These are phyloP conservation scores for Batillaria attramentaria DNA, from an alignment of 1,140 invertebrate species.

Conservation along the genomic window DNA sequence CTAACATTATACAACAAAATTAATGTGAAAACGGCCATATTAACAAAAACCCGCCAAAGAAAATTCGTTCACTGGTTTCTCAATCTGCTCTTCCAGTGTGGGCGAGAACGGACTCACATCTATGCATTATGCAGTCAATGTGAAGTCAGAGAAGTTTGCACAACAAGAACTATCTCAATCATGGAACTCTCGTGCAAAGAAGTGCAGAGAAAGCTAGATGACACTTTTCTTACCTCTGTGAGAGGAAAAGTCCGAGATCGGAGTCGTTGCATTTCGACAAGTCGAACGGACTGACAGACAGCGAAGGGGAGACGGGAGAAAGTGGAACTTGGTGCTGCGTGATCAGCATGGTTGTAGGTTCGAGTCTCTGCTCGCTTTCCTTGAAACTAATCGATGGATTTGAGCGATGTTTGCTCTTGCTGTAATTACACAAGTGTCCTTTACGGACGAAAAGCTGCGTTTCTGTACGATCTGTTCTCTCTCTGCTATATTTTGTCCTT, in stretches of 20 bases:
- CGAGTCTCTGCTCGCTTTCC: not conserved
- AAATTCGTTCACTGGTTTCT: not conserved
- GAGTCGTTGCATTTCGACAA: constrained; percentile 39
- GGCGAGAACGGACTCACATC: too few species aligned
- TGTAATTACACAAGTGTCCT: not conserved
- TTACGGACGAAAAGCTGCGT: not conserved
- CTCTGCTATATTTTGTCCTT: not conserved
- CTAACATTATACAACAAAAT: not conserved
- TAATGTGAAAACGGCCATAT: too few species aligned
- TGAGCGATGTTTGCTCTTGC: not conserved
- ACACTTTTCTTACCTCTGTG: constrained; percentile 39
- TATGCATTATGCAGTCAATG: too few species aligned
- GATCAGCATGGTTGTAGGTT: constrained; percentile 26
- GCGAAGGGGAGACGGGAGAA: constrained; percentile 15
- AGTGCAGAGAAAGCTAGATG: not conserved
- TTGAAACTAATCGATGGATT: not conserved
- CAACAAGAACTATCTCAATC: too few species aligned
- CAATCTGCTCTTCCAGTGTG: too few species aligned
- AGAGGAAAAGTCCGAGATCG: constrained; percentile 41
- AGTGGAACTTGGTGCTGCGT: constrained; percentile 12
- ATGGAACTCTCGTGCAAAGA: too few species aligned
- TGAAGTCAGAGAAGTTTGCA: too few species aligned
- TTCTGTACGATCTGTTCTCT: not conserved
- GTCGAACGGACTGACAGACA: constrained; percentile 34
- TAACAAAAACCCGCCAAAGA: too few species aligned